These are phyloP conservation scores for Dasysyrphus albostriatus DNA, from an alignment of 2,888 invertebrate genomes.

Conservation along the genomic window DNA sequence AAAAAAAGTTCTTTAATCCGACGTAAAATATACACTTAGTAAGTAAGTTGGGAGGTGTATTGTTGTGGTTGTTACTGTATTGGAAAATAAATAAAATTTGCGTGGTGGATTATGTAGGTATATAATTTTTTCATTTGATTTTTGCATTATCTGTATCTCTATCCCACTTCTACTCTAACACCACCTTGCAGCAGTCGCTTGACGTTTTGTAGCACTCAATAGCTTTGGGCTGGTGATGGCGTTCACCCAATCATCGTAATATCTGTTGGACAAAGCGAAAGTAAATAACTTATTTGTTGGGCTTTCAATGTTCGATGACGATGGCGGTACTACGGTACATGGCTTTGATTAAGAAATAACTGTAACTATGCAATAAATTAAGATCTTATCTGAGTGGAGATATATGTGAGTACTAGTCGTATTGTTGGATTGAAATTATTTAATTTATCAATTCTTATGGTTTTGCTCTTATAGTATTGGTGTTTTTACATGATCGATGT, in stretches of 20 bases:
- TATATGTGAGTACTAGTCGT: neutral
- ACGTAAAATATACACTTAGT: neutral
- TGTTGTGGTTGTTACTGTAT: neutral
- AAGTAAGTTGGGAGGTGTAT: neutral
- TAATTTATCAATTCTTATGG: neutral
- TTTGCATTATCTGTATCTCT: neutral
- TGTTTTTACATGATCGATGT: too few relatives aligned
- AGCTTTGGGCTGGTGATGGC: too few relatives aligned
- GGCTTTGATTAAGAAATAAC: slow-evolving; percentile 55
- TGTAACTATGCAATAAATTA: slow-evolving; percentile 46
- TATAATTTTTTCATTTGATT: slow-evolving; percentile 8
- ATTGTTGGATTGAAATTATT: neutral
- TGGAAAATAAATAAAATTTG: neutral
- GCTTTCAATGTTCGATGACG: slow-evolving; percentile 14
- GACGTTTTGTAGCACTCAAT: neutral
- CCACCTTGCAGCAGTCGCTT: neutral
- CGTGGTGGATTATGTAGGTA: neutral
- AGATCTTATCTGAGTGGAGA: slow-evolving; percentile 30
- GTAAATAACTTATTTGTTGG: slow-evolving; percentile 29
- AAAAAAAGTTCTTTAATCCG: neutral
- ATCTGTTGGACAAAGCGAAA: slow-evolving; percentile 5
- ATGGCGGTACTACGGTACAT: slow-evolving; percentile 15
- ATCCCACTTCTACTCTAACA: neutral
- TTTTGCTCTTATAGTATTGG: neutral
- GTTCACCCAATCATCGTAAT: neutral